A percentile compares a stretch with the other conserved stretches of the same genome.
phyloP scores from a whole-genome alignment of 2,113 vertebrate species.

The Cephalopterus ornatus region DNA sequence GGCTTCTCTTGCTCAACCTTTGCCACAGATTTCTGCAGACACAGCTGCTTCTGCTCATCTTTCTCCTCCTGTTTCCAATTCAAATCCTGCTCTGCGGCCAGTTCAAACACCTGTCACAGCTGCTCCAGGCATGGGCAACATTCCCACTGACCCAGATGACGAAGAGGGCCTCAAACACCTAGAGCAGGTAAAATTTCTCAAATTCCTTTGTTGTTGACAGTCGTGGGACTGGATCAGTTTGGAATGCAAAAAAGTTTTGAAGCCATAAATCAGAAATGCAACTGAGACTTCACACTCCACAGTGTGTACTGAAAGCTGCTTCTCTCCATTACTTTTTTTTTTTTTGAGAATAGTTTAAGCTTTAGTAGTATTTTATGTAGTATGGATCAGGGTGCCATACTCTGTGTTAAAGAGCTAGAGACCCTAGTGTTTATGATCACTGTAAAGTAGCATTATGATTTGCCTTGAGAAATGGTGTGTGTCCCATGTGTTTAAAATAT shows the following conservation, averaged over 20 bases:
- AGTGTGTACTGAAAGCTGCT: neutral
- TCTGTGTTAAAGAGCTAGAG: neutral
- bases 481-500: neutral
- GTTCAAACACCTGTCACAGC: constrained; percentile 66
- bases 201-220: neutral
- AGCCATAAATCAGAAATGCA: neutral
- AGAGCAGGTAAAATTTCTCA: constrained; percentile 83
- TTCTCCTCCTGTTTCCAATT: constrained; percentile 66
- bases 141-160: constrained; percentile 87
- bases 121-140: constrained; percentile 77
- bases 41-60: constrained; percentile 69
- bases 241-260: neutral
- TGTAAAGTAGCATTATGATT: neutral
- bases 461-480: neutral
- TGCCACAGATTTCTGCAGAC: constrained; percentile 73
- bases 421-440: neutral
- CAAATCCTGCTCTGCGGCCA: constrained; percentile 66
- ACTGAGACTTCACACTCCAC: neutral
- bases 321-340: neutral
- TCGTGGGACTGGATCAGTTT: neutral
- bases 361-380: neutral
- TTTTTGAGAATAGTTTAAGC: neutral
- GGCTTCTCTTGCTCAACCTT: constrained; percentile 73
- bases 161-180: constrained; percentile 97
- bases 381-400: neutral